A percentile compares a stretch with the other conserved stretches of the same genome.
These are phyloP conservation scores for Zosterops borbonicus DNA, from an alignment of 2,113 vertebrate species.

Conservation along the genomic window DNA sequence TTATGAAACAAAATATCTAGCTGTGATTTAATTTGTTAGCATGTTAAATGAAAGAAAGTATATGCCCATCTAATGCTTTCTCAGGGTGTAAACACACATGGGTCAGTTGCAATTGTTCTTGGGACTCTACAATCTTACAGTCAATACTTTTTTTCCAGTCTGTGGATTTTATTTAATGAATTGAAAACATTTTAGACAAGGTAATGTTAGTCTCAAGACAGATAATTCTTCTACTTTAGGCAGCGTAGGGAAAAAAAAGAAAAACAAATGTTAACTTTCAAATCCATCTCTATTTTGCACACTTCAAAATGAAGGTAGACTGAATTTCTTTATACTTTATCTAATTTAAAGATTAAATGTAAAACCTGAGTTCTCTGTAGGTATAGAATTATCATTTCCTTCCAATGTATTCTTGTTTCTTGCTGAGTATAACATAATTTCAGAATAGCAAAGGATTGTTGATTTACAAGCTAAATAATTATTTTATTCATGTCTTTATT, in stretches of 20 bases:
- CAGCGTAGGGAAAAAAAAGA: not conserved
- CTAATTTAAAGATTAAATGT: constrained; percentile 2
- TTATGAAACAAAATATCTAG: not conserved
- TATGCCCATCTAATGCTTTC: not conserved
- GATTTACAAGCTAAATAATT: not conserved
- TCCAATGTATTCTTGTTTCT: not conserved
- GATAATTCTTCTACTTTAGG: not conserved
- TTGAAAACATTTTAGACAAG: not conserved
- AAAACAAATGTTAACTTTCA: not conserved
- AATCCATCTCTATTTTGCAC: not conserved
- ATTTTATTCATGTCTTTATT: not conserved
- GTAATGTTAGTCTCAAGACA: not conserved
- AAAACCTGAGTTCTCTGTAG: not conserved
- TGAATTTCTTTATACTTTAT: not conserved
- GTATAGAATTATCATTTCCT: not conserved
- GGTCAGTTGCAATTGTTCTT: not conserved
- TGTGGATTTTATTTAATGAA: constrained; percentile 2
- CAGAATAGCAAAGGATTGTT: not conserved
- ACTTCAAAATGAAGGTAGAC: not conserved
- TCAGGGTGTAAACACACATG: not conserved
- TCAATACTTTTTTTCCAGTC: not conserved
- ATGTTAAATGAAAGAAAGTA: not conserved
- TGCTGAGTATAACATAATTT: not conserved
- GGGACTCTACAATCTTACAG: not conserved
- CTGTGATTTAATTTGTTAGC: constrained; percentile 4